phyloP scores from a whole-genome alignment of 2,113 vertebrate species.

The Bos javanicus region DNA sequence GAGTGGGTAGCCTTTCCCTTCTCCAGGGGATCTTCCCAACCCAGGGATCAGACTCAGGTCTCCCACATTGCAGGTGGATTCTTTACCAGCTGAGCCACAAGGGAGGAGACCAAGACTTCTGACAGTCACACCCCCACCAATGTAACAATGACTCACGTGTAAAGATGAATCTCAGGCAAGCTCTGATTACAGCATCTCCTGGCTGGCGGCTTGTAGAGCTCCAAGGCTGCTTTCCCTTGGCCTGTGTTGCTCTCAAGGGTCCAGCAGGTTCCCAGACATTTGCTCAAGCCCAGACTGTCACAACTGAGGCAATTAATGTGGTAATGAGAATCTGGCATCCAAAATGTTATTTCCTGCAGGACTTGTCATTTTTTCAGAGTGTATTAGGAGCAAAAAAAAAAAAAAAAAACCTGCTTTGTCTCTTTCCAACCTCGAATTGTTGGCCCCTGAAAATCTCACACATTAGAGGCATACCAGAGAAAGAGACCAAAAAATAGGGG shows the following conservation, averaged over 20 bases:
- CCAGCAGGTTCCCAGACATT: slow-evolving; percentile 80
- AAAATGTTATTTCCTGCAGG: slow-evolving; percentile 83
- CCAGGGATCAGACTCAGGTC: neutral
- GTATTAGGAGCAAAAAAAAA: slow-evolving; percentile 74
- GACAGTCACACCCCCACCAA: neutral
- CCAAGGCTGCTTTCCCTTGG: slow-evolving; percentile 76
- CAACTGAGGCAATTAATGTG: slow-evolving; percentile 85
- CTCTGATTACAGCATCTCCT: slow-evolving; percentile 70
- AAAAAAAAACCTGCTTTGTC: slow-evolving; percentile 70
- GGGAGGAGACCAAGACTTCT: neutral
- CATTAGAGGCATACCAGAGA: neutral
- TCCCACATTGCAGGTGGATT: neutral
- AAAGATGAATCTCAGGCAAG: slow-evolving; percentile 56
- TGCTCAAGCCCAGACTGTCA: slow-evolving; percentile 84
- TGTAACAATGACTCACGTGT: neutral
- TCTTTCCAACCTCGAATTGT: neutral
- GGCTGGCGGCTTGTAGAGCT: slow-evolving; percentile 64
- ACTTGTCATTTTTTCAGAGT: slow-evolving; percentile 81
- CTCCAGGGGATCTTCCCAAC: neutral
- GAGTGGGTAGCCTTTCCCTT: neutral
- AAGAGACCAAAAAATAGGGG: neutral
- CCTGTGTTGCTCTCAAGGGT: slow-evolving; percentile 79
- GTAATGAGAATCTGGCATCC: slow-evolving; percentile 84
- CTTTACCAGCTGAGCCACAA: neutral
- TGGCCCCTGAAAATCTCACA: slow-evolving; percentile 27